Conservation (phyloP, 1,140 invertebrate species). For the Pristionchus pacificus region DNA sequence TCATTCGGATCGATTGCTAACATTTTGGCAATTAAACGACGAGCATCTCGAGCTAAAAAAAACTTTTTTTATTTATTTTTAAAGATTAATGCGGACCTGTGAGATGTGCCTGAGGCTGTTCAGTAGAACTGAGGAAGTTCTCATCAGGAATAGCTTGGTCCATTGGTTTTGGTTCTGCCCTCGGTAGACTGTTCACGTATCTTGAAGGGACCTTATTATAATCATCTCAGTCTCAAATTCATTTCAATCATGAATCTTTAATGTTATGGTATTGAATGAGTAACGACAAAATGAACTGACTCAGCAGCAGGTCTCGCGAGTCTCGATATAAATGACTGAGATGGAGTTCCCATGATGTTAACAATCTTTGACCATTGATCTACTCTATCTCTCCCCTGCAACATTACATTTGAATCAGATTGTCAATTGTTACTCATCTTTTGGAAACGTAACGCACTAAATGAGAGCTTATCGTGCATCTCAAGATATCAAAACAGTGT, state of each 20-base stretch:
- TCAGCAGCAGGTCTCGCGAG: background rate
- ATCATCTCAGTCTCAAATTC: too few relatives aligned
- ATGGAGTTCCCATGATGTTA: background rate
- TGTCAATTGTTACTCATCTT: too few relatives aligned
- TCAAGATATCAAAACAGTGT: too few relatives aligned
- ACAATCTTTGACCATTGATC: background rate
- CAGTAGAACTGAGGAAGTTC: background rate
- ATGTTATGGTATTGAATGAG: too few relatives aligned
- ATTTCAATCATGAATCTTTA: too few relatives aligned
- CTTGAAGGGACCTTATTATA: too few relatives aligned
- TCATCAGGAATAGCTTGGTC: background rate
- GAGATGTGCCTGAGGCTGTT: background rate
- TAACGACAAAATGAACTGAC: too few relatives aligned
- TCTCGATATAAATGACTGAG: background rate
- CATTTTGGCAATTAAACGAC: background rate
- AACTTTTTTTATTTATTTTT: too few relatives aligned
- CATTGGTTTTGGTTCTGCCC: background rate
- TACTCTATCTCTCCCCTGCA: background rate
- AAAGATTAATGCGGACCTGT: background rate
- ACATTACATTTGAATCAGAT: too few relatives aligned
- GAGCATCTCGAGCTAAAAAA: background rate
- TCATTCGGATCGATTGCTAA: background rate
- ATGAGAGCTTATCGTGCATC: too few relatives aligned
- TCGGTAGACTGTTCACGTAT: background rate
- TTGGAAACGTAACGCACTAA: too few relatives aligned